Conservation (phyloP, 2,113 vertebrate genomes). For the Phalacrocorax carbo region DNA sequence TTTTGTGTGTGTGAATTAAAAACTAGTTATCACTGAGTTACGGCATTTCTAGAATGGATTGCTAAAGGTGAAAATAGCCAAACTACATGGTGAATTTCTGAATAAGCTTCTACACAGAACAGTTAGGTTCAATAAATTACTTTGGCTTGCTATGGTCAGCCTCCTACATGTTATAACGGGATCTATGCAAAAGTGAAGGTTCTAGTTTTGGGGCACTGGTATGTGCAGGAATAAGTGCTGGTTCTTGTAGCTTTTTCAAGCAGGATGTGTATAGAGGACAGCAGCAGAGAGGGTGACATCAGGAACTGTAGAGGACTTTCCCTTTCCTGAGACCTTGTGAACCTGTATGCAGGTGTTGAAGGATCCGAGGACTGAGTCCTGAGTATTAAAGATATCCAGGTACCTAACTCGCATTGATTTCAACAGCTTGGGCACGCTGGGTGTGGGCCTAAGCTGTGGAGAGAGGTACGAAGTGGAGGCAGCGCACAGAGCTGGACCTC, state of each 20-base stretch:
- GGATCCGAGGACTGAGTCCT: neutral
- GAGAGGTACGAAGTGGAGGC: neutral
- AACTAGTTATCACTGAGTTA: neutral
- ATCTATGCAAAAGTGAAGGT: neutral
- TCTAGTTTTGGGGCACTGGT: neutral
- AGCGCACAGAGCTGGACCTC: neutral
- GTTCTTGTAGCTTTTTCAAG: neutral
- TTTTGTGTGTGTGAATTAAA: neutral
- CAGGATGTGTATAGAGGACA: neutral
- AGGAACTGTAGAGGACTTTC: neutral
- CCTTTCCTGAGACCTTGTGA: slow-evolving; percentile 12
- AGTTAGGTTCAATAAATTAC: neutral
- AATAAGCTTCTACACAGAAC: neutral
- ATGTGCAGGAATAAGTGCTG: neutral
- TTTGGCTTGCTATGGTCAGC: neutral
- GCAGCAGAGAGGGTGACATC: neutral
- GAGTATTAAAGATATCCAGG: neutral
- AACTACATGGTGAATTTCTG: neutral
- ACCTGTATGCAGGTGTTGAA: neutral
- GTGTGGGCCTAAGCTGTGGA: neutral
- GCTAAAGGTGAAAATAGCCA: neutral
- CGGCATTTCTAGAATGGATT: neutral
- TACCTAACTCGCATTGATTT: neutral
- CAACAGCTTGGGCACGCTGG: neutral
- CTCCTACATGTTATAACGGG: neutral